Evolutionary conservation across 2,888 invertebrate genomes (phyloP).

Genomic region (Tuta absoluta): DNA sequence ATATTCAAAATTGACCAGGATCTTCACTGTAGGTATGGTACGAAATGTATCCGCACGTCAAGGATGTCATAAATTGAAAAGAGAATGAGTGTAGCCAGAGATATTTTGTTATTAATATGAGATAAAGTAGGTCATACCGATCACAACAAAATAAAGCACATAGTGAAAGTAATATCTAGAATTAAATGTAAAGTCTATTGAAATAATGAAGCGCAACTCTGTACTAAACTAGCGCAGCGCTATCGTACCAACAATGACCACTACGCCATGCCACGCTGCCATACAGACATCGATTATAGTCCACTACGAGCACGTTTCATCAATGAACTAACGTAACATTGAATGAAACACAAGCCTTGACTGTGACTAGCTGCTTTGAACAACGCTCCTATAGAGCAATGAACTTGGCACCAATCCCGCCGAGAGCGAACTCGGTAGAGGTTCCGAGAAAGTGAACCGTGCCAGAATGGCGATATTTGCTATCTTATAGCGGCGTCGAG

Average conservation of each 20-base stretch:
- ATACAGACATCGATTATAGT: background rate
- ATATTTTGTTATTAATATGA: too few species aligned
- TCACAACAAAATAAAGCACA: too few species aligned
- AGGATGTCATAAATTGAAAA: too few species aligned
- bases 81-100: too few species aligned
- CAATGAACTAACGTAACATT: constrained; percentile 70
- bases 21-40: background rate
- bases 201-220: too few species aligned
- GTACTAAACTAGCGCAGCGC: background rate
- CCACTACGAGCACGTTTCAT: constrained; percentile 48
- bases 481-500: background rate
- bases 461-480: background rate
- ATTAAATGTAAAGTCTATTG: too few species aligned
- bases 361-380: constrained; percentile 57
- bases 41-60: too few species aligned
- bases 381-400: constrained; percentile 55
- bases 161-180: too few species aligned
- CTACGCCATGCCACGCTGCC: constrained; percentile 1
- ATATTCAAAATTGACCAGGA: constrained; percentile 29
- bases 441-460: constrained; percentile 8
- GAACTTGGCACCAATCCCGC: constrained; percentile 50
- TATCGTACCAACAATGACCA: background rate
- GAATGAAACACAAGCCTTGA: constrained; percentile 67
- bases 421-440: background rate
- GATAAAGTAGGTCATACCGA: too few species aligned